These are phyloP conservation scores for Acanthaster planci DNA, from an alignment of 35 echinoderm and acorn worm species.

Conservation along the genomic window DNA sequence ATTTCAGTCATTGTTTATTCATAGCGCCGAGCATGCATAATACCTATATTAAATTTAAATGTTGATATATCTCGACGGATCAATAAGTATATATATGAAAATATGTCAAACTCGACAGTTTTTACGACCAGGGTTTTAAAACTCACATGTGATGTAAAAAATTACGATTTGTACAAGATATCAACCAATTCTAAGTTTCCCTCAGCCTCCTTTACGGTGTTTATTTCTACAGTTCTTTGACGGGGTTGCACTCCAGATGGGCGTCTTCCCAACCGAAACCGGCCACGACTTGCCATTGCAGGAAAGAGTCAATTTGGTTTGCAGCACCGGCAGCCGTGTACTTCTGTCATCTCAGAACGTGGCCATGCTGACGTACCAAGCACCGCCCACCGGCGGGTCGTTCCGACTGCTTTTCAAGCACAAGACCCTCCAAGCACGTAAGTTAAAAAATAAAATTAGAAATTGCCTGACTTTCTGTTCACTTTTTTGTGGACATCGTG, in stretches of 20 bases:
- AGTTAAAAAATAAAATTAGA: slow-evolving; percentile 17
- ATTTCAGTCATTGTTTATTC: too few relatives aligned
- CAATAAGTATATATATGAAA: too few relatives aligned
- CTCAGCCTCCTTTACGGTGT: background rate
- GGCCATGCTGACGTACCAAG: slow-evolving; percentile 71
- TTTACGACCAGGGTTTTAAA: too few relatives aligned
- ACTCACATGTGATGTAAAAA: too few relatives aligned
- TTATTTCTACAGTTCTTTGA: slow-evolving; percentile 66
- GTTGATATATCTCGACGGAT: too few relatives aligned
- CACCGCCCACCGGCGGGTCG: slow-evolving; percentile 17
- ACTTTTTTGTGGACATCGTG: background rate
- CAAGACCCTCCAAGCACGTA: slow-evolving; percentile 61
- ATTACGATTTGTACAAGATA: too few relatives aligned
- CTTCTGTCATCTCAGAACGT: slow-evolving; percentile 61
- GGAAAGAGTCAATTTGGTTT: slow-evolving; percentile 41
- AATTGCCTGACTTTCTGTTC: background rate
- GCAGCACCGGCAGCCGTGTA: slow-evolving; percentile 8
- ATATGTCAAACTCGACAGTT: too few relatives aligned
- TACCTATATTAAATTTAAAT: too few relatives aligned
- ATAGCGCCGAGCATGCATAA: too few relatives aligned
- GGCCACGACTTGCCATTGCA: slow-evolving; percentile 52
- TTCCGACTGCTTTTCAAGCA: slow-evolving; percentile 55
- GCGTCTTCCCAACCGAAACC: slow-evolving; percentile 42
- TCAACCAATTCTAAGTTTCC: too few relatives aligned
- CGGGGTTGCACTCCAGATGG: slow-evolving; percentile 59